phyloP scores from a whole-genome alignment of 2,797 vertebrate species.

The Delichon dasypus region DNA sequence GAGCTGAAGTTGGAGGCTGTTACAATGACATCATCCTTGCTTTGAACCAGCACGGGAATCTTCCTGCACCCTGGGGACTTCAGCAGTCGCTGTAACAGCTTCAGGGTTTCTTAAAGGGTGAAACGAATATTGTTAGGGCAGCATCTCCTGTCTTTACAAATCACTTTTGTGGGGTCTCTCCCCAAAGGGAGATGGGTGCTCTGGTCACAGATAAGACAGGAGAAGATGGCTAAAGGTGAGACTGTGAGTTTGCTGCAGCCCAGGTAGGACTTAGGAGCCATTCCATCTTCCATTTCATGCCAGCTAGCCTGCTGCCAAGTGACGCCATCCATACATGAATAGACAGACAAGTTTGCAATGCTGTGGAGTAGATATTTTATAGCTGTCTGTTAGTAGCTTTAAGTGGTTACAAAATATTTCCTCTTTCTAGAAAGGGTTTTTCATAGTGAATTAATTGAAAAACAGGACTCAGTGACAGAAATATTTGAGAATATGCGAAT shows the following conservation, averaged over 20 bases:
- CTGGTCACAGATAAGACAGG: conserved; percentile 23
- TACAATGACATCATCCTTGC: conserved; percentile 96
- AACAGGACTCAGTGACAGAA: not conserved
- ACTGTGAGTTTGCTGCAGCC: conserved; percentile 3
- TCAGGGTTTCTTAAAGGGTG: conserved; percentile 88
- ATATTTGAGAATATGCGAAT: not conserved
- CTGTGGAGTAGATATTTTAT: not conserved
- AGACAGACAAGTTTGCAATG: not conserved
- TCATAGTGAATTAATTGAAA: not conserved
- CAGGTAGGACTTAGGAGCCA: not conserved
- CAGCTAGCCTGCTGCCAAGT: conserved; percentile 32
- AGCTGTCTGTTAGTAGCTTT: not conserved
- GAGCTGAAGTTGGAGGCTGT: conserved; percentile 98
- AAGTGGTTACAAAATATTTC: not conserved
- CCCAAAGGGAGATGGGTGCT: not conserved
- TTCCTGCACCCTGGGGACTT: conserved; percentile 98
- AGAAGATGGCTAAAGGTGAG: conserved; percentile 37
- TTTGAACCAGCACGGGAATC: conserved; percentile 96
- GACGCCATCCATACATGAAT: not conserved
- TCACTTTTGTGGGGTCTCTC: conserved; percentile 25
- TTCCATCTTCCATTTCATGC: conserved; percentile 1
- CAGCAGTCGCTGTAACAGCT: conserved; percentile 92
- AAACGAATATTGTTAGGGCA: conserved; percentile 72
- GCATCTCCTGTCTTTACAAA: conserved; percentile 22
- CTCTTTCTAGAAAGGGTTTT: not conserved